Percentiles rank a stretch among this genome's conserved stretches.
phyloP scores from a whole-genome alignment of 2,888 invertebrate species.

The Campopleginae sp. region DNA sequence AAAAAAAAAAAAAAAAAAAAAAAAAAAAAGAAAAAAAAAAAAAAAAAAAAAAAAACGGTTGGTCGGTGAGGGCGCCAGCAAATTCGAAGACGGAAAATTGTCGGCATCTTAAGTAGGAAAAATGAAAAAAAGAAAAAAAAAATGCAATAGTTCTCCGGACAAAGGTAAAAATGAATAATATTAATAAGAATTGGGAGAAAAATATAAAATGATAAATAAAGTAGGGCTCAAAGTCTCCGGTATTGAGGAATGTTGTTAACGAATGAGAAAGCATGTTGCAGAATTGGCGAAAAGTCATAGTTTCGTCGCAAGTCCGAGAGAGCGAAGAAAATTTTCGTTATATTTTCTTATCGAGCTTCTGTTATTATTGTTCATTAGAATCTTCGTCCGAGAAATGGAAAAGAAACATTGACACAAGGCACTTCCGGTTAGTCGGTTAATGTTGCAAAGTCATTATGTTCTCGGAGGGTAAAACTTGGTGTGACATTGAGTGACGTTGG shows the following conservation, averaged over 20 bases:
- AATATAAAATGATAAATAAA: constrained; percentile 6
- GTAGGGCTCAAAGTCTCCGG: background rate
- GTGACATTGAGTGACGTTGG: background rate
- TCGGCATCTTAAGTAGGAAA: background rate
- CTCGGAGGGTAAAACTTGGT: background rate
- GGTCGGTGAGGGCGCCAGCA: background rate
- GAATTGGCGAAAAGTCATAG: background rate
- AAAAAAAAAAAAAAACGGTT: background rate
- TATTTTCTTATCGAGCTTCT: background rate
- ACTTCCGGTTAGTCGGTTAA: constrained; percentile 78
- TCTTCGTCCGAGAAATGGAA: background rate
- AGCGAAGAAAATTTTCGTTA: background rate
- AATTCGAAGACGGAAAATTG: background rate
- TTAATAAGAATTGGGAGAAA: constrained; percentile 4
- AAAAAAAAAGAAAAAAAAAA: background rate
- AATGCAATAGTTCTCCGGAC: background rate
- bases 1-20: background rate
- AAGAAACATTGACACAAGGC: constrained; percentile 73
- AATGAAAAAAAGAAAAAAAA: background rate
- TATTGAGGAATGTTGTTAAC: background rate
- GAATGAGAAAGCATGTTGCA: background rate
- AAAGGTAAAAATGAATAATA: constrained; percentile 8
- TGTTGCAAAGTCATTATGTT: constrained; percentile 1
- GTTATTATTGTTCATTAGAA: background rate
- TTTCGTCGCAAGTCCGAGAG: constrained; percentile 1